Evolutionary conservation across 2,113 vertebrate genomes (phyloP), one percentile per base, ranked within the genome.

Genomic region (Dicerorhinus sumatrensis): DNA sequence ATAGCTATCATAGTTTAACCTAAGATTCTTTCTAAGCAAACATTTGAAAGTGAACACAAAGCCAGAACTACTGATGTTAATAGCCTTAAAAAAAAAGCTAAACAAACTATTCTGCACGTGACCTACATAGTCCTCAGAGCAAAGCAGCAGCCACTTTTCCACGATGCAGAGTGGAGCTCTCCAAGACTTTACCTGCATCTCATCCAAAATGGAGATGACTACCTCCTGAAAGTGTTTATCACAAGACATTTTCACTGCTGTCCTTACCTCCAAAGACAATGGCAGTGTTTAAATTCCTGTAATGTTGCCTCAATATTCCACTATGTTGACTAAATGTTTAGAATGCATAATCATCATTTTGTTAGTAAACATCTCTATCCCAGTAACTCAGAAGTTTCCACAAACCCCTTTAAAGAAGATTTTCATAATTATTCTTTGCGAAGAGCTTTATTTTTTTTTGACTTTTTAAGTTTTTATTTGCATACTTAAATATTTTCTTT

Each of bases 251-350:
- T 91, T 54, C 86, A 18, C 31, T 73, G 36, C 31, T 79, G 87
- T 83, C 27, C 56, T 77, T 77, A 23, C 8, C 4, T 31, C 39
- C 62, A 54, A 73, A 62, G 63, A 54, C 7, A 90, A 77, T n/a
- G 10, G 4, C 25, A 85, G n/a, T 73, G 42, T 8, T 60, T 80
- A 65, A 17, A 60, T 77, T 89, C 27, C 70, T 46, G 8, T 29
- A 27, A 60, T 65, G 18, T 58, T 83, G 58, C 14, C 11, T 83
- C 65, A 63, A 25, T 33, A 82, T 46, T 91, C 20, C 21, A 51
- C 86, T 76, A 27, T 11, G 51, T 31, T 92, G 36, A 58, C 65
- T 65, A 67, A 91, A 85, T 77, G 12, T 93, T 94, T 58, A 96
- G 31, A 81, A 94, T 81, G 16, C 48, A 12, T 65, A 83, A 76